Evolutionary conservation across 2,797 vertebrate genomes (phyloP).

Genomic region (Phrynocephalus vlangalii): DNA sequence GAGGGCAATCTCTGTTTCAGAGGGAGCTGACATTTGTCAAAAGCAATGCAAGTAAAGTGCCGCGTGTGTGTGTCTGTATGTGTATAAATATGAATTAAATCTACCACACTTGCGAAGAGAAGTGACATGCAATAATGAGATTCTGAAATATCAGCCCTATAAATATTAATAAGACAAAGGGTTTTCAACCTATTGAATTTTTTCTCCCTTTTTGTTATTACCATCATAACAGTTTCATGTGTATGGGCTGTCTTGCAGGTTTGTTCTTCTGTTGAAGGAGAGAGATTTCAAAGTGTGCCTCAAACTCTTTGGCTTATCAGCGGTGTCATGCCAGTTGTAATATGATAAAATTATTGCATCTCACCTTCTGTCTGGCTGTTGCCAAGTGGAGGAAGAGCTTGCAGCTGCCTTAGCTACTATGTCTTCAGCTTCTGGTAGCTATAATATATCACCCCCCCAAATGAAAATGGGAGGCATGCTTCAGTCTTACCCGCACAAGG

Average conservation of each 20-base stretch:
- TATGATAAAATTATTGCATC: background rate
- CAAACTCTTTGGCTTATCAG: background rate
- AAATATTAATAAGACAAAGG: constrained; percentile 29
- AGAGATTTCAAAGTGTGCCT: background rate
- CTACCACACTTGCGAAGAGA: background rate
- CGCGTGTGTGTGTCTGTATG: background rate
- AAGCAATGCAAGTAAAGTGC: background rate
- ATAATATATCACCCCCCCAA: background rate
- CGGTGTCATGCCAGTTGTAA: background rate
- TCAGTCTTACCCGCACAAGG: background rate
- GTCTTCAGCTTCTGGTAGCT: background rate
- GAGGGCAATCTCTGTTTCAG: constrained; percentile 55
- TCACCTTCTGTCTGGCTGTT: background rate
- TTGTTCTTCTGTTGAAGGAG: background rate
- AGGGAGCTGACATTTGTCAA: background rate
- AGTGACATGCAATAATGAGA: constrained; percentile 22
- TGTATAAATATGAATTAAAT: background rate
- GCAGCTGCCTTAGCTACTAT: background rate
- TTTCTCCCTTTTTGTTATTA: background rate
- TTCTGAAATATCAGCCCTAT: constrained; percentile 25
- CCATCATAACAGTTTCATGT: constrained; percentile 22
- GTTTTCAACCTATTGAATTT: constrained; percentile 4
- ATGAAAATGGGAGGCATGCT: background rate
- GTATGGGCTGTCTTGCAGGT: constrained; percentile 1
- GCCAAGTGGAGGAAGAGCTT: background rate